Evolutionary conservation across 2,888 invertebrate genomes (phyloP).

Genomic region (Trissolcus brochymenae): DNA sequence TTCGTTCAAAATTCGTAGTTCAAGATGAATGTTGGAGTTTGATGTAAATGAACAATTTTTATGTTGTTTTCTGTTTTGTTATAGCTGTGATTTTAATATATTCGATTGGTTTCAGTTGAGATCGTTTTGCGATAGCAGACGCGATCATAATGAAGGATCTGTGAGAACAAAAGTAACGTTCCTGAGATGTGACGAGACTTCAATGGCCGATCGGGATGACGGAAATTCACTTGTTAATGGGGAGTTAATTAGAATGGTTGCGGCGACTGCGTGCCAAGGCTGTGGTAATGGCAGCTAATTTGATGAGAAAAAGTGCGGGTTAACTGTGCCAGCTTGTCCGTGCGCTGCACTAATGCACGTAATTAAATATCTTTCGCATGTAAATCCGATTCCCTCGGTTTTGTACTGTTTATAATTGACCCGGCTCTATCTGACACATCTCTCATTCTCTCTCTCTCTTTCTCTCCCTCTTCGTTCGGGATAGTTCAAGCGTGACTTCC

Average conservation of each 20-base stretch:
- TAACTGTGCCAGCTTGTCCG: slow-evolving; percentile 25
- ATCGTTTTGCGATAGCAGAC: background rate
- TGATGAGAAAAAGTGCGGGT: slow-evolving; percentile 32
- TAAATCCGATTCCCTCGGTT: slow-evolving; percentile 24
- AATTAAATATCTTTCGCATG: slow-evolving; percentile 31
- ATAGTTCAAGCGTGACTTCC: too few relatives aligned
- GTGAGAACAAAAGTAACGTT: background rate
- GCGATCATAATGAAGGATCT: background rate
- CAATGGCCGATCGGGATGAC: slow-evolving; percentile 22
- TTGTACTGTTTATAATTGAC: slow-evolving; percentile 19
- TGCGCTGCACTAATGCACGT: slow-evolving; percentile 14
- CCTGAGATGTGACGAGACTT: slow-evolving; percentile 5
- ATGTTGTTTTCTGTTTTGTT: too few relatives aligned
- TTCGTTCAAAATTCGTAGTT: too few relatives aligned
- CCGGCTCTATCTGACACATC: slow-evolving; percentile 2
- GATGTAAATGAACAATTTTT: too few relatives aligned
- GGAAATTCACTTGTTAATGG: slow-evolving; percentile 39
- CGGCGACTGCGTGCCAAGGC: slow-evolving; percentile 20
- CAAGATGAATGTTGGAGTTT: too few relatives aligned
- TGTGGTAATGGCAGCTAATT: slow-evolving; percentile 30
- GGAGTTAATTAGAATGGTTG: slow-evolving; percentile 41
- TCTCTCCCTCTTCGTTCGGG: too few relatives aligned
- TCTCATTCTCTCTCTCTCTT: too few relatives aligned
- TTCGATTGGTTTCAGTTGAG: background rate
- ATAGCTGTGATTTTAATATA: too few relatives aligned